Evolutionary conservation across 2,113 vertebrate genomes (phyloP).

Genomic region (Thalassarche chlororhynchos): DNA sequence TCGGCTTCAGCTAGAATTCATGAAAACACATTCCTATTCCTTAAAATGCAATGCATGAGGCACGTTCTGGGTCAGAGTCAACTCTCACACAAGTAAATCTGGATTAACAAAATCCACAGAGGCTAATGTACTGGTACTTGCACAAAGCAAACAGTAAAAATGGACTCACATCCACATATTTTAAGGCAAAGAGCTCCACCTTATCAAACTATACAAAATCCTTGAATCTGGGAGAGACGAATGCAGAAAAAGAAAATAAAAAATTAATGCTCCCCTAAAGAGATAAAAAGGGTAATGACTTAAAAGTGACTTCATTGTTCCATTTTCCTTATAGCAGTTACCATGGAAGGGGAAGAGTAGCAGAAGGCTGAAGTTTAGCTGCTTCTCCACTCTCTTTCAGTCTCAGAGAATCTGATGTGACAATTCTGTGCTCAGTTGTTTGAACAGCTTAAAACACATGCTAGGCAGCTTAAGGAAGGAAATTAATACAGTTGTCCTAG

Average conservation of each 20-base stretch:
- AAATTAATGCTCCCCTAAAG: constrained; percentile 14
- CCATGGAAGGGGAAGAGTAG: not conserved
- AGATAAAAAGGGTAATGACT: constrained; percentile 22
- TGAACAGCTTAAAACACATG: constrained; percentile 28
- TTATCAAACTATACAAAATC: not conserved
- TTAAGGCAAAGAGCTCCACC: constrained; percentile 20
- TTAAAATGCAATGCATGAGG: constrained; percentile 14
- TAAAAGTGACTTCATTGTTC: constrained; percentile 27
- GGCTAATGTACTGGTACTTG: constrained; percentile 4
- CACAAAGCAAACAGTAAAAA: constrained; percentile 19
- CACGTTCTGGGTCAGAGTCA: constrained; percentile 34
- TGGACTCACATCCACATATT: not conserved
- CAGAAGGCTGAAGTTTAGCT: constrained; percentile 5
- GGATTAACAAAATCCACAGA: constrained; percentile 59
- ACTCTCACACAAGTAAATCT: constrained; percentile 52
- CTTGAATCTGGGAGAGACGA: not conserved
- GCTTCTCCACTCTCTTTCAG: not conserved
- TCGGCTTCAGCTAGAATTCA: constrained; percentile 7
- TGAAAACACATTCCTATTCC: not conserved
- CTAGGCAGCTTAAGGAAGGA: not conserved
- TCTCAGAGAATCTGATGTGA: not conserved
- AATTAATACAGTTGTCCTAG: not conserved
- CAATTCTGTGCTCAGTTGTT: not conserved
- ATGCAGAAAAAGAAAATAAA: constrained; percentile 23
- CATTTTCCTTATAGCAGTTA: constrained; percentile 2